Evolutionary conservation across 2,113 vertebrate genomes (phyloP).

Genomic region (Ceyx melanurus): DNA sequence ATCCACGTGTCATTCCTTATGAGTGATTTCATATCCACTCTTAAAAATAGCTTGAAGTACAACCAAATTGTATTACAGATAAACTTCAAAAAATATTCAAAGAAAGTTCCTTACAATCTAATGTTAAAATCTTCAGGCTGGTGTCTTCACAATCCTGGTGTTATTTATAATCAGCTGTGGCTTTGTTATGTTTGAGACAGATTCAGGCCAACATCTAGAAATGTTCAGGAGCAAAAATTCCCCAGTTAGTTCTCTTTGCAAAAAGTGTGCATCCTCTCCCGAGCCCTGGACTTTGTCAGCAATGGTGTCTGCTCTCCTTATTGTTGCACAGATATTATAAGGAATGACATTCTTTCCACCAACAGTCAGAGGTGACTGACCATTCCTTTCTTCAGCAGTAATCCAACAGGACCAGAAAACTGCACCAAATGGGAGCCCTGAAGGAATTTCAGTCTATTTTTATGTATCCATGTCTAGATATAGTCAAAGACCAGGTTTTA

Average conservation of each 20-base stretch:
- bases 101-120: neutral
- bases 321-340: neutral
- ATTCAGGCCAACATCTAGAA: neutral
- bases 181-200: neutral
- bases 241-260: neutral
- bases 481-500: neutral
- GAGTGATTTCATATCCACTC: neutral
- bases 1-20: neutral
- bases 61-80: neutral
- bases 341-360: conserved; percentile 20
- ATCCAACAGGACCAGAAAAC: neutral
- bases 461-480: neutral
- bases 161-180: neutral
- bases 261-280: neutral
- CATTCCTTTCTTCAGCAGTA: conserved; percentile 23
- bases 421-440: neutral
- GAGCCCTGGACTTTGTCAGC: conserved; percentile 9
- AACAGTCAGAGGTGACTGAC: neutral
- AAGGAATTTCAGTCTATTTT: neutral
- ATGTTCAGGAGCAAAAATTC: neutral
- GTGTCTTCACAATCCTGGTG: neutral
- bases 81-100: neutral
- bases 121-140: neutral
- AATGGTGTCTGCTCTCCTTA: neutral
- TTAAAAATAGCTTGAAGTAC: neutral